phyloP scores from a whole-genome alignment of 2,888 invertebrate species.

The Aethes cnicana region DNA sequence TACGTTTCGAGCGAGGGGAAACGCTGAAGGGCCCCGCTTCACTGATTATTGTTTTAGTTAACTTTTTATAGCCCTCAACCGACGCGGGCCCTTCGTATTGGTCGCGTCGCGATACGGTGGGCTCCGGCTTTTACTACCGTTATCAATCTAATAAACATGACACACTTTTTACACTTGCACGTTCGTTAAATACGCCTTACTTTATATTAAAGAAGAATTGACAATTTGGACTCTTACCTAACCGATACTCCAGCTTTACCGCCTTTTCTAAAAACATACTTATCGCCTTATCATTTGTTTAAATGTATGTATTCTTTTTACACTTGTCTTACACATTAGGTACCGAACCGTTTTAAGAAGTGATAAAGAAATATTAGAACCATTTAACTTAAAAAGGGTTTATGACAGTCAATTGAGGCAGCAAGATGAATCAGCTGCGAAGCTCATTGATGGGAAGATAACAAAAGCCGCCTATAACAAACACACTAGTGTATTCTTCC shows the following conservation, averaged over 20 bases:
- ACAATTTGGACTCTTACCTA: too few relatives aligned
- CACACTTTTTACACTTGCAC: neutral
- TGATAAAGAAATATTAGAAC: conserved; percentile 9
- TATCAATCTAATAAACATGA: neutral
- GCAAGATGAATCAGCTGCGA: conserved; percentile 18
- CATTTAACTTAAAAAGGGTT: conserved; percentile 3
- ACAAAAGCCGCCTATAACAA: conserved; percentile 10
- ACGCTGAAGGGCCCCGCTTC: conserved; percentile 44
- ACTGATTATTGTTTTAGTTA: conserved; percentile 73
- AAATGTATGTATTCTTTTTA: too few relatives aligned
- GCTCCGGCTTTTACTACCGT: conserved; percentile 10
- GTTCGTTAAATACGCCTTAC: neutral
- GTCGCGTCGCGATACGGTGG: conserved; percentile 33
- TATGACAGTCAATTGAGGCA: conserved; percentile 18
- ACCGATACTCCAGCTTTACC: too few relatives aligned
- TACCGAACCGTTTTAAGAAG: neutral
- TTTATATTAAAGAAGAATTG: too few relatives aligned
- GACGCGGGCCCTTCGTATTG: conserved; percentile 24
- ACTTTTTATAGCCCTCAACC: conserved; percentile 58
- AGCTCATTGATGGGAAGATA: conserved; percentile 25
- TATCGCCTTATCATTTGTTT: too few relatives aligned
- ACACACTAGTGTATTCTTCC: conserved; percentile 21
- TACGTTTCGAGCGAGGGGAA: conserved; percentile 29
- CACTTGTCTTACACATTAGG: neutral
- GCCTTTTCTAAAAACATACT: too few relatives aligned